These are phyloP conservation scores for Acrocephalus arundinaceus DNA, from an alignment of 2,113 vertebrate genomes.

Conservation along the genomic window DNA sequence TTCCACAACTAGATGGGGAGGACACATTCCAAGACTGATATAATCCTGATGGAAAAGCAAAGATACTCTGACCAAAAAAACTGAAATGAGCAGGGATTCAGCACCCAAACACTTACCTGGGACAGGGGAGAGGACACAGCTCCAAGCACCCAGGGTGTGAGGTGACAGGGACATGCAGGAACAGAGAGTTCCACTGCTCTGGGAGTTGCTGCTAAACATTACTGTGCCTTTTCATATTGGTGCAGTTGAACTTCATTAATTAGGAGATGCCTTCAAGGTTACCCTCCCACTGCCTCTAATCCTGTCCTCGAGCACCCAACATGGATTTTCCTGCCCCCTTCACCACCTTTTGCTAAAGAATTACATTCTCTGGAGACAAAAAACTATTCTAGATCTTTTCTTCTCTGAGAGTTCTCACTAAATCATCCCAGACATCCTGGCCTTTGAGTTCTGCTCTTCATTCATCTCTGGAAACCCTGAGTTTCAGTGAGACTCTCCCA, in stretches of 20 bases:
- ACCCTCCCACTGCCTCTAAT: not conserved
- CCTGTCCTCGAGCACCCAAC: not conserved
- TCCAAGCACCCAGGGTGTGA: not conserved
- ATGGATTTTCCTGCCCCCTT: fast-evolving
- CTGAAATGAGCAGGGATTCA: not conserved
- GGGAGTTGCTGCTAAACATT: not conserved
- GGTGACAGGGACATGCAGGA: fast-evolving
- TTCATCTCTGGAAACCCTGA: not conserved
- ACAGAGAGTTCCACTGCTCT: not conserved
- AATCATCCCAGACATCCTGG: not conserved
- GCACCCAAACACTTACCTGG: not conserved
- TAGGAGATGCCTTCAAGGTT: not conserved
- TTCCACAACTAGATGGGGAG: not conserved
- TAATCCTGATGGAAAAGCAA: not conserved
- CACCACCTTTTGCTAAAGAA: not conserved
- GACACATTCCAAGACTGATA: not conserved
- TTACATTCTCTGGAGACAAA: not conserved
- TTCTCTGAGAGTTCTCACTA: not conserved
- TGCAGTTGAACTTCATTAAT: not conserved
- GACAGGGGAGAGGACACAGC: not conserved
- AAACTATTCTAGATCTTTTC: not conserved
- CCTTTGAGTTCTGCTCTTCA: not conserved
- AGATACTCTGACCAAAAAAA: not conserved
- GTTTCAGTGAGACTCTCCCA: not conserved
- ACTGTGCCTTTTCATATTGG: not conserved